Conservation (phyloP, 2,113 vertebrate species). For the Percina caprodes region DNA sequence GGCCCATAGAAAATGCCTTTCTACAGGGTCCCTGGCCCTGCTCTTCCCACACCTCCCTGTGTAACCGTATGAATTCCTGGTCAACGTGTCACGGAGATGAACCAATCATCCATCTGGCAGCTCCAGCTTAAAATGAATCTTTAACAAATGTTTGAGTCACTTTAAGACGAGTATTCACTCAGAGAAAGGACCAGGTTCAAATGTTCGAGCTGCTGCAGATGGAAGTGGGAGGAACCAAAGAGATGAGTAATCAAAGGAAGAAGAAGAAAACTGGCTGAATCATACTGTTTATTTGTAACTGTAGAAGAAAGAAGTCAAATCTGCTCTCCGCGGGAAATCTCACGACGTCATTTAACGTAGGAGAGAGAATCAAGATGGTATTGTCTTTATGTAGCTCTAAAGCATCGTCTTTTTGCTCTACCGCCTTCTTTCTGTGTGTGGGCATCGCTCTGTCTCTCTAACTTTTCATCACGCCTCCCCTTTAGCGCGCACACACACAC, state of each 20-base stretch:
- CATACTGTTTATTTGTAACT: background rate
- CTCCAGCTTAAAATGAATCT: background rate
- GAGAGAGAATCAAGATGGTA: conserved; percentile 7
- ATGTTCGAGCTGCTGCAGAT: conserved; percentile 28
- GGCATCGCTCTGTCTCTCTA: conserved; percentile 23
- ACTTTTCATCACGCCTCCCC: too few relatives aligned
- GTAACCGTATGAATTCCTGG: background rate
- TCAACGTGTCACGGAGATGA: background rate
- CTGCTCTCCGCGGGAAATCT: background rate
- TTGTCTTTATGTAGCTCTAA: conserved; percentile 1
- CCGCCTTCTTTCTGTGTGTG: conserved; percentile 41
- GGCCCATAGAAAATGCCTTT: too few relatives aligned
- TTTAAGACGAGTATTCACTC: background rate
- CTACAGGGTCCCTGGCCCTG: too few relatives aligned
- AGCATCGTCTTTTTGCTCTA: conserved; percentile 14
- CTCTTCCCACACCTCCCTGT: background rate
- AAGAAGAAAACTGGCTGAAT: conserved; percentile 19
- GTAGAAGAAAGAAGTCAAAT: background rate
- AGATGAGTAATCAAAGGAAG: conserved; percentile 41
- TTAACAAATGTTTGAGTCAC: too few relatives aligned
- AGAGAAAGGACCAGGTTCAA: background rate
- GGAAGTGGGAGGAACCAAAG: conserved; percentile 52
- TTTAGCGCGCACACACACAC: background rate
- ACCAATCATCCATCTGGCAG: background rate
- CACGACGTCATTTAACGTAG: conserved; percentile 10